Base-by-base conservation (phyloP, 2,797 vertebrate genomes). In the Pangasius sanitwongsei region DNA sequence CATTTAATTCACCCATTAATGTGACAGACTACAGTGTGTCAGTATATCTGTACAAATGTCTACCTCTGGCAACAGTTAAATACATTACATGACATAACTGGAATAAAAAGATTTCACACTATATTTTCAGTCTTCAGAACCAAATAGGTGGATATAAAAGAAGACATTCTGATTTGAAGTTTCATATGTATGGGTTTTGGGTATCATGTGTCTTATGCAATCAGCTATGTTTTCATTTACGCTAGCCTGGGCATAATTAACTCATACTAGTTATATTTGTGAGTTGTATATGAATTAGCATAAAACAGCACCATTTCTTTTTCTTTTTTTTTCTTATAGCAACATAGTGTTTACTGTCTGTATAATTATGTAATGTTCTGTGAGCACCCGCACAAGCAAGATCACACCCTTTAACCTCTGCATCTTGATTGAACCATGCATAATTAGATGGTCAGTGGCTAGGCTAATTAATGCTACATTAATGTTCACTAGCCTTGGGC, bases 381-480 rank as follows among this genome's bases (percentile, higher is more conserved):
- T 44, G 44, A 44, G 44, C 44, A 44, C 44, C 0, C 44, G 6
- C 44, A 44, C 44, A 44, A 83, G 92, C 92, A 91, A 88, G 72
- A 89, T 84, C 88, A 87, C 90, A 88, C 83, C 93, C 94, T 94
- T 94, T 95, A 93, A 95, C 95, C 95, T 92, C 92, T 92, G 89
- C 85, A 92, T 94, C 91, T 92, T 94, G 93, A 95, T 89, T 95
- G 95, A 96, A 93, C 94, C 94, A 94, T 95, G 93, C 92, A 93
- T 95, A 96, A 96, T 96, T 94, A 94, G 93, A 92, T 93, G 94
- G 94, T 95, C 94, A 94, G 91, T 94, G 95, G 92, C 92, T 92
- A 93, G 92, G 93, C 94, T 96, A 96, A 97, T 97, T 97, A 96
- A 93, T 70, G 91, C 93, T 88, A 92, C 94, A 93, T 95, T 95